A percentile compares a stretch with the other conserved stretches of the same genome.
Evolutionary conservation across 2,113 vertebrate species (phyloP).

Genomic region (Bombycilla garrulus): DNA sequence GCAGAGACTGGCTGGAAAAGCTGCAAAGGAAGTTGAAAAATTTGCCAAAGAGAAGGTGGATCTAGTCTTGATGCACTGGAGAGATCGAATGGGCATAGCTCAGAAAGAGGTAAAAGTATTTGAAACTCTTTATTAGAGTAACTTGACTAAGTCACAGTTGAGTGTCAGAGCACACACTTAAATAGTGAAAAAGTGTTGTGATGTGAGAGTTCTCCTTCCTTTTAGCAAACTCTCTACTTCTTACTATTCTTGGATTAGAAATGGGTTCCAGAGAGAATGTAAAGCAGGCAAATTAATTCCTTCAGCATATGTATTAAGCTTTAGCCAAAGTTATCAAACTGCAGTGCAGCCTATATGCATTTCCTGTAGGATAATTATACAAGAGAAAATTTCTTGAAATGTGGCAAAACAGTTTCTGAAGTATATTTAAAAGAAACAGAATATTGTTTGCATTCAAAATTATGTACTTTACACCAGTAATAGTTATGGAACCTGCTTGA

Average conservation of each 20-base stretch:
- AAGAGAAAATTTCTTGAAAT: not conserved
- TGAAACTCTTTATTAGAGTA: not conserved
- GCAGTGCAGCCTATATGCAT: not conserved
- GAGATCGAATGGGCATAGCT: conserved; percentile 97
- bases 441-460: not conserved
- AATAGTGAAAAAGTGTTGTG: not conserved
- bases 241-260: not conserved
- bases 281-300: not conserved
- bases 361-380: not conserved
- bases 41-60: conserved; percentile 99
- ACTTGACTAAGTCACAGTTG: not conserved
- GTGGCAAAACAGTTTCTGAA: not conserved
- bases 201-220: not conserved
- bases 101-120: conserved; percentile 91
- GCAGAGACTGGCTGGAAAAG: conserved; percentile 96
- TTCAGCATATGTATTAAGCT: not conserved
- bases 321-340: not conserved
- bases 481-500: not conserved
- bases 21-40: conserved; percentile 98
- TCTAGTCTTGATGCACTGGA: conserved; percentile 96
- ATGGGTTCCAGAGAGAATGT: not conserved
- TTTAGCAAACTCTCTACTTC: not conserved
- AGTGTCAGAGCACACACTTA: not conserved
- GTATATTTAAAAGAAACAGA: not conserved
- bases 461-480: not conserved